Base-by-base conservation (phyloP, 2,797 vertebrate genomes). In the Botia kubotai region DNA sequence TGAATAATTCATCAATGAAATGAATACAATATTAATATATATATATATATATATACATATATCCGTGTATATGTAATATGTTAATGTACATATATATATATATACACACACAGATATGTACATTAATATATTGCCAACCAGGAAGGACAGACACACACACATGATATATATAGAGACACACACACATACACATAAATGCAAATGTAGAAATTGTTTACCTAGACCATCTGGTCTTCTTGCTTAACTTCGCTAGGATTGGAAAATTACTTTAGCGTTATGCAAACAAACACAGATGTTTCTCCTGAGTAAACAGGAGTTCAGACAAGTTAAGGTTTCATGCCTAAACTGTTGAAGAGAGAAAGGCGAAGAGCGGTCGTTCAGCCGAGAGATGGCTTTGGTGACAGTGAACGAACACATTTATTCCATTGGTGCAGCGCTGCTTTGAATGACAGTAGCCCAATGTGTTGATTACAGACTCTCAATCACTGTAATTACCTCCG, bases 401-500 rank as follows among this genome's bases (percentile, higher is more conserved):
- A 55, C 62, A 70, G 72, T 65, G 66, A 84, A 74, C 33, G 33
- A 72, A 84, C 60, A 58, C 74, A 57, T 85, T 85, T 60, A 67
- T 83, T 85, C 66, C 76, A 72, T 65, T 36, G 74, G 36, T 84
- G 85, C 82, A 83, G 68, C 72, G 72, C 43, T 11, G 75, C 68
- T 67, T 62, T 82, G 83, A 82, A 60, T 87, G 86, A 85, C 86
- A 86, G 86, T 79, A 26, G 81, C 66, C 71, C 81, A 82, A 80
- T 75, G 77, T 74, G 83, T 86, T 87, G 83, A 87, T 85, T 86
- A 82, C 77, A 79, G 83, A 50, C 77, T 81, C 76, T 86, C 83
- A 82, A 84, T 87, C 85, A 86, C 75, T 72, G 85, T 86, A 86
- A 87, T 87, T 86, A 86, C 82, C 62, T 76, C 63, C 52, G 8